phyloP scores from a whole-genome alignment of 2,797 vertebrate species.

The Nasua narica region DNA sequence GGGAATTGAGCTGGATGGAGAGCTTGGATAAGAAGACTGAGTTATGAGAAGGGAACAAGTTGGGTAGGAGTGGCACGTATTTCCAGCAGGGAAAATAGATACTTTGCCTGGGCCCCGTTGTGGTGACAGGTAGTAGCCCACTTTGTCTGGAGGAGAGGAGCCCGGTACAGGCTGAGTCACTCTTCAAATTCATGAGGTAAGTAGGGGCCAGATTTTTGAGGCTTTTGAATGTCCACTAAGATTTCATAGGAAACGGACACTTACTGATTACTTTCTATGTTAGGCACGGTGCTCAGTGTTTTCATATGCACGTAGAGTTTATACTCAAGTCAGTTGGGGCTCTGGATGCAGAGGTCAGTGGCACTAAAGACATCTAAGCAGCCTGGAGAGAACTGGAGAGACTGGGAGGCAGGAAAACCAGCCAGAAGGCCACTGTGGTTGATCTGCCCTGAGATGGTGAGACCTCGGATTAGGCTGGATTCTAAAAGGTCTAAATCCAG shows the following conservation, averaged over 20 bases:
- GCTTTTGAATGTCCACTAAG: not conserved
- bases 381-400: not conserved
- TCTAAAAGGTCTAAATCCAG: not conserved
- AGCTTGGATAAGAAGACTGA: not conserved
- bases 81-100: not conserved
- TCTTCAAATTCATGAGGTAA: not conserved
- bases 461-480: not conserved
- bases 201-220: not conserved
- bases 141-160: not conserved
- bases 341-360: not conserved
- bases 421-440: not conserved
- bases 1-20: not conserved
- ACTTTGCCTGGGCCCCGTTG: not conserved
- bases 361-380: not conserved
- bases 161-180: not conserved
- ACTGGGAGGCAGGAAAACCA: not conserved
- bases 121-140: not conserved
- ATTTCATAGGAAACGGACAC: not conserved
- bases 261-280: not conserved
- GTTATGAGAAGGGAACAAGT: not conserved
- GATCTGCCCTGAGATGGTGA: not conserved
- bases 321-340: not conserved
- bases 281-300: not conserved
- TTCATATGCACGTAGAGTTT: not conserved
- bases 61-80: not conserved